Conservation (phyloP, 1,140 invertebrate genomes). For the Neocloeon triangulifer region DNA sequence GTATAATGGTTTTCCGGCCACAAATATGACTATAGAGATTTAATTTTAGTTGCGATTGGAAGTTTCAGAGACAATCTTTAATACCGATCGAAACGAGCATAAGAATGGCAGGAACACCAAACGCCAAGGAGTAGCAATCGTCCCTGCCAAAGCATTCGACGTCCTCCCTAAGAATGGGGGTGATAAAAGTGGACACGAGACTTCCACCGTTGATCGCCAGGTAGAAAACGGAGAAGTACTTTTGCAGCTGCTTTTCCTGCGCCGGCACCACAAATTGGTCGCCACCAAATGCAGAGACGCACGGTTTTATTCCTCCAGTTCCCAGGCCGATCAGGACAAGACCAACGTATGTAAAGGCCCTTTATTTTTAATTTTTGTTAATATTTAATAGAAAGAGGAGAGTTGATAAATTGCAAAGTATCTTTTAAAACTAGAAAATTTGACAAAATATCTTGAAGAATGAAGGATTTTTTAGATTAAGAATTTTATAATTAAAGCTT, state of each 20-base stretch:
- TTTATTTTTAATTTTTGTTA: constrained; percentile 18
- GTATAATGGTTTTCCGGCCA: constrained; percentile 52
- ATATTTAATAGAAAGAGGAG: not conserved
- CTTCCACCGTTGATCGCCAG: constrained; percentile 84
- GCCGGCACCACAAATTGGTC: constrained; percentile 78
- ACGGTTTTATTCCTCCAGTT: constrained; percentile 94
- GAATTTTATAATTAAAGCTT: constrained; percentile 1
- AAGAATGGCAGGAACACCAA: constrained; percentile 69
- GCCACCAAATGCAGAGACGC: constrained; percentile 89
- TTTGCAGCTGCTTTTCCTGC: constrained; percentile 47
- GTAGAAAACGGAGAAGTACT: constrained; percentile 87
- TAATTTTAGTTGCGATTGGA: no score
- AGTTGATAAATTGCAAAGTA: not conserved
- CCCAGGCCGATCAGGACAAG: constrained; percentile 66
- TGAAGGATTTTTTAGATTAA: not conserved
- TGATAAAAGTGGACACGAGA: constrained; percentile 70
- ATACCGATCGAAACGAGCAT: constrained; percentile 62
- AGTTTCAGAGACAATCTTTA: constrained; percentile 11
- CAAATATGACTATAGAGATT: constrained; percentile 64
- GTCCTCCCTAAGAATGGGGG: constrained; percentile 63
- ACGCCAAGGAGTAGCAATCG: constrained; percentile 75
- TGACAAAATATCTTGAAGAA: not conserved
- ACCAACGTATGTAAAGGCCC: constrained; percentile 50
- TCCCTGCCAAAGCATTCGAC: constrained; percentile 59
- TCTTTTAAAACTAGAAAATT: not conserved